These are phyloP conservation scores for Neosilurus hyrtlii DNA, from an alignment of 2,797 vertebrate species.

Conservation along the genomic window DNA sequence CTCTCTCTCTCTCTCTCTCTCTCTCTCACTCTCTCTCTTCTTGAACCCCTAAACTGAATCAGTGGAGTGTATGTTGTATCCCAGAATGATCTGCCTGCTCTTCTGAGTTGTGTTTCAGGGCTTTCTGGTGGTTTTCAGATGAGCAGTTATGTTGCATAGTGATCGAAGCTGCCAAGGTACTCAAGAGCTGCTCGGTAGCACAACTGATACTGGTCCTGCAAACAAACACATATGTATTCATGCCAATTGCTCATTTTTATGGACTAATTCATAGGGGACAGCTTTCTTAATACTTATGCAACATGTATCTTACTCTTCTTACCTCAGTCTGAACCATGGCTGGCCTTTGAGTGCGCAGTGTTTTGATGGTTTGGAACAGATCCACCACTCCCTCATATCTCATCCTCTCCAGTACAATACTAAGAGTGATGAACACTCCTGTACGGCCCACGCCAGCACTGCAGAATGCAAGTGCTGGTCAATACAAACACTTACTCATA, in stretches of 20 bases:
- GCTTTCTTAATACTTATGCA: not conserved
- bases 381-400: constrained; percentile 93
- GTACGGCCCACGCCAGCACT: constrained; percentile 96
- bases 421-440: constrained; percentile 93
- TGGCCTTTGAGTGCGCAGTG: constrained; percentile 89
- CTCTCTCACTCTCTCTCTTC: constrained; percentile 57
- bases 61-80: constrained; percentile 74
- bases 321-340: constrained; percentile 99
- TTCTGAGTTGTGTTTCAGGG: constrained; percentile 48
- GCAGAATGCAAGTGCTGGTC: constrained; percentile 13
- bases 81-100: constrained; percentile 75
- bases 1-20: constrained; percentile 58
- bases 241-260: not conserved
- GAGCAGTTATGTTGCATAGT: constrained; percentile 96
- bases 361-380: constrained; percentile 97
- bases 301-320: constrained; percentile 27
- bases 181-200: constrained; percentile 96
- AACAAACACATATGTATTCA: constrained; percentile 10
- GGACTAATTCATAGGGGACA: not conserved
- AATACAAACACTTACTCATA: not conserved
- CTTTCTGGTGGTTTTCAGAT: constrained; percentile 55
- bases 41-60: constrained; percentile 69
- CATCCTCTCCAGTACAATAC: constrained; percentile 95
- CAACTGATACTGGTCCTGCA: constrained; percentile 96
- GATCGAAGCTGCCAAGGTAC: constrained; percentile 97